Conservation (phyloP, 2,797 vertebrate species). For the Hafferia zeledoni region DNA sequence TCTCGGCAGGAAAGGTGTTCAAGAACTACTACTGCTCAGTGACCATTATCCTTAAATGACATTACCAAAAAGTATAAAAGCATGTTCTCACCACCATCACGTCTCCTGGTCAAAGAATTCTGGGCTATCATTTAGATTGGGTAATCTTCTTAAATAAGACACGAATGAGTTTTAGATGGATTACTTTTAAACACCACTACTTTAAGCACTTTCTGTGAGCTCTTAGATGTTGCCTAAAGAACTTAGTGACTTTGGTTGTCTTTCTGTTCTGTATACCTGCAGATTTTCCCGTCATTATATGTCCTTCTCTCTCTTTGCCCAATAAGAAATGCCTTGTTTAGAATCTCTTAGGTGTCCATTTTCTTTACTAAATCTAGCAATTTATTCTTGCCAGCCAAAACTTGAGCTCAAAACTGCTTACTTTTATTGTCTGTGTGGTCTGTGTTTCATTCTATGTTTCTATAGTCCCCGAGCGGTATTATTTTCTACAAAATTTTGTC, state of each 20-base stretch:
- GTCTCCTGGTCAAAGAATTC: not conserved
- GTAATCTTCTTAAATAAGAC: not conserved
- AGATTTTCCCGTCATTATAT: not conserved
- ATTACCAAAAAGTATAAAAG: not conserved
- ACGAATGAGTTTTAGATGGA: not conserved
- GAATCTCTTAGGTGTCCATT: not conserved
- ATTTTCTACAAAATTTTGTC: constrained; percentile 1
- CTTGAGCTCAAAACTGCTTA: not conserved
- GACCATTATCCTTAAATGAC: not conserved
- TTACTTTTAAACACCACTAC: not conserved
- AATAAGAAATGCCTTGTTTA: not conserved
- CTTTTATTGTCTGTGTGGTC: not conserved
- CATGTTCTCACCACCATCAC: not conserved
- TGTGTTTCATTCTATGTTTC: not conserved
- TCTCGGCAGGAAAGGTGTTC: not conserved
- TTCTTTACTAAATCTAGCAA: not conserved
- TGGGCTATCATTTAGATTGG: not conserved
- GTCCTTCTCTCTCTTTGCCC: not conserved
- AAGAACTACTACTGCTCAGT: not conserved
- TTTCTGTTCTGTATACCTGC: not conserved
- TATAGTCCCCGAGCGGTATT: not conserved
- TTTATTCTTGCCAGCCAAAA: not conserved
- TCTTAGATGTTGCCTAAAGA: not conserved
- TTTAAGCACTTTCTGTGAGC: not conserved
- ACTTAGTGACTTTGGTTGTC: not conserved